phyloP scores from a whole-genome alignment of 2,797 vertebrate genomes.

The Diceros bicornis region DNA sequence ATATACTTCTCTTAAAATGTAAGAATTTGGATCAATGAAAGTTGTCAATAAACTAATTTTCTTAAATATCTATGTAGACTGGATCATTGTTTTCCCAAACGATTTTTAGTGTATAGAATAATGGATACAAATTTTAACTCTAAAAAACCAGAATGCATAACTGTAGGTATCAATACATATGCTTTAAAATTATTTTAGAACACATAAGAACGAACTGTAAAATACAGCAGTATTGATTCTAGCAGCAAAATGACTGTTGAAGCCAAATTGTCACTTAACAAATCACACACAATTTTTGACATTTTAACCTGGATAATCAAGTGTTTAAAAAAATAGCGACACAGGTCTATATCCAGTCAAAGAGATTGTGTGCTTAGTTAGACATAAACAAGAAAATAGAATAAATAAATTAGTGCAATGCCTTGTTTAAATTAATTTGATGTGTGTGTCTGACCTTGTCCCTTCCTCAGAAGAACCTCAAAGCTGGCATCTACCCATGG shows the following conservation, averaged over 20 bases:
- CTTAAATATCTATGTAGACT: not conserved
- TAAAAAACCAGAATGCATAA: not conserved
- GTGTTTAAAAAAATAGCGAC: not conserved
- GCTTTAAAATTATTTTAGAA: slow-evolving; percentile 3
- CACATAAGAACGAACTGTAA: not conserved
- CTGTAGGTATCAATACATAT: not conserved
- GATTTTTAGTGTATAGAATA: not conserved
- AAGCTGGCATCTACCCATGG: not conserved
- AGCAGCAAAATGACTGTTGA: not conserved
- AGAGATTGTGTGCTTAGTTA: not conserved
- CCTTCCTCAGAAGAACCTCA: not conserved
- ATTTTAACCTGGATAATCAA: not conserved
- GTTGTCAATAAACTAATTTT: not conserved
- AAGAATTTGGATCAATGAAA: not conserved
- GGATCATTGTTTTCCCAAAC: not conserved
- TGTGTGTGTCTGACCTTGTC: not conserved
- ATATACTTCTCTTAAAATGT: not conserved
- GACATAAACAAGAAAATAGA: not conserved
- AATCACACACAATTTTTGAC: not conserved
- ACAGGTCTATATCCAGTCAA: not conserved
- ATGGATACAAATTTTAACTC: not conserved
- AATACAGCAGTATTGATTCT: not conserved
- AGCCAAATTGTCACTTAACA: not conserved
- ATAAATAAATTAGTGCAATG: not conserved
- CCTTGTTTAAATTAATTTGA: slow-evolving; percentile 14